Base-by-base conservation (phyloP, 1,140 invertebrate species). In the Eciton burchellii region DNA sequence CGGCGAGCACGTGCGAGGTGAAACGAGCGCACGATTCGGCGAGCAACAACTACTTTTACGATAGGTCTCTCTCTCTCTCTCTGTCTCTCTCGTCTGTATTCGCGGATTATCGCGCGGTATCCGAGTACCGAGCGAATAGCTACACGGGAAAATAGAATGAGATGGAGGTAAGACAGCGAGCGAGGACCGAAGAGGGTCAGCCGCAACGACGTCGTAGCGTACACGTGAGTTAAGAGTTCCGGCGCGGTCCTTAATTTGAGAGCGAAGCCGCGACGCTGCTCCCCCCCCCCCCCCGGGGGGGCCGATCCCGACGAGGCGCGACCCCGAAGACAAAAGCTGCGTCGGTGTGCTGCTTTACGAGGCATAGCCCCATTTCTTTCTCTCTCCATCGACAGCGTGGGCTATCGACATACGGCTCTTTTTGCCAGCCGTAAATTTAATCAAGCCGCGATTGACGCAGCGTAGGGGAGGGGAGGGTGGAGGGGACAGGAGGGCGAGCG, bases 401-500 rank as follows among this genome's bases (percentile, higher is more conserved):
- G 21, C 57, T 49, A 66, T n/a, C n/a, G n/a, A n/a, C 66, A 62
- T 35, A 68, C 60, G 56, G 65, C 29, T 73, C 76, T 82, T 84
- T 87, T 83, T 85, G 66, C 21, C 81, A 70, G 45, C 66, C 65
- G 81, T 89, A 88, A 89, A 88, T 89, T 86, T 85, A 91, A 87
- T 90, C 87, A 88, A 88, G 83, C 63, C 76, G 77, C 84, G 89
- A 90, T 91, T 89, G 89, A 91, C 88, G 81, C 35, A 79, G n/a
- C 81, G 68, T 81, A 74, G 21, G 24, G 16, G 19, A 24, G 54
- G 19, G 66, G 57, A 8, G 29, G 49, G 65, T 56, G 21, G 35
- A 45, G 14, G 3, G 35, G 19, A 6, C 14, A 5, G 24, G 1
- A 21, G n/a, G 47, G 56, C 24, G 35, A 49, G 82, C 35, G 82